phyloP scores from a whole-genome alignment of 1,140 invertebrate genomes.

The Drosophila yakuba region DNA sequence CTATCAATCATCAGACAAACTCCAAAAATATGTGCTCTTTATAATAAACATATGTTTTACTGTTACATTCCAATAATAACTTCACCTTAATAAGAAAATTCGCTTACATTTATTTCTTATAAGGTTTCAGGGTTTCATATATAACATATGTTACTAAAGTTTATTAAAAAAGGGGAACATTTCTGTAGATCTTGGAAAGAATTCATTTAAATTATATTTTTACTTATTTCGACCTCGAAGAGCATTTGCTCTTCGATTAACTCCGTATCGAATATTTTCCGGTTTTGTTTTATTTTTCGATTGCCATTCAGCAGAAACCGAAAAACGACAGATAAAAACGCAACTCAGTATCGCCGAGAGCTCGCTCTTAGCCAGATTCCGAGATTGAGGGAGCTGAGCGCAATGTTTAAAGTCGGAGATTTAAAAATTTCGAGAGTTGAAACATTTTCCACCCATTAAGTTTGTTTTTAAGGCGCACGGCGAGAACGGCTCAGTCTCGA shows the following conservation, averaged over 20 bases:
- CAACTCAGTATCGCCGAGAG: slow-evolving; percentile 32
- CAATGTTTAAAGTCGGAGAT: slow-evolving; percentile 54
- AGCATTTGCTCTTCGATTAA: slow-evolving; percentile 41
- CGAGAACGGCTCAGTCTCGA: slow-evolving; percentile 81
- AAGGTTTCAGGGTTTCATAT: too few species aligned
- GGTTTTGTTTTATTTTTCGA: slow-evolving; percentile 79
- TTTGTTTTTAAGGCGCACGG: slow-evolving; percentile 75
- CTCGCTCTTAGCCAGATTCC: slow-evolving; percentile 53
- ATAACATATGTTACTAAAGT: too few species aligned
- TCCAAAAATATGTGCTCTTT: neutral
- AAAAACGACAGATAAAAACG: slow-evolving; percentile 49
- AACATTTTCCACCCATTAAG: slow-evolving; percentile 81
- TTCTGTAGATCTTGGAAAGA: too few species aligned
- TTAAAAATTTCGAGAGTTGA: slow-evolving; percentile 54
- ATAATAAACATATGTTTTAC: neutral
- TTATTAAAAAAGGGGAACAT: too few species aligned
- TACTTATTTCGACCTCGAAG: slow-evolving; percentile 6
- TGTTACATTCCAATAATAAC: too few species aligned
- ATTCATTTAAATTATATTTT: neutral
- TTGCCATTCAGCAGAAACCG: slow-evolving; percentile 63
- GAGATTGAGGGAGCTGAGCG: slow-evolving; percentile 40
- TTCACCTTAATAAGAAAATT: too few species aligned
- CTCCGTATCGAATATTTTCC: slow-evolving; percentile 54
- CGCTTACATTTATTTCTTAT: too few species aligned
- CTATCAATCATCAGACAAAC: slow-evolving; percentile 5